Evolutionary conservation across 2,113 vertebrate genomes (phyloP), one percentile per base, ranked within the genome.

Genomic region (Poicephalus gulielmi): DNA sequence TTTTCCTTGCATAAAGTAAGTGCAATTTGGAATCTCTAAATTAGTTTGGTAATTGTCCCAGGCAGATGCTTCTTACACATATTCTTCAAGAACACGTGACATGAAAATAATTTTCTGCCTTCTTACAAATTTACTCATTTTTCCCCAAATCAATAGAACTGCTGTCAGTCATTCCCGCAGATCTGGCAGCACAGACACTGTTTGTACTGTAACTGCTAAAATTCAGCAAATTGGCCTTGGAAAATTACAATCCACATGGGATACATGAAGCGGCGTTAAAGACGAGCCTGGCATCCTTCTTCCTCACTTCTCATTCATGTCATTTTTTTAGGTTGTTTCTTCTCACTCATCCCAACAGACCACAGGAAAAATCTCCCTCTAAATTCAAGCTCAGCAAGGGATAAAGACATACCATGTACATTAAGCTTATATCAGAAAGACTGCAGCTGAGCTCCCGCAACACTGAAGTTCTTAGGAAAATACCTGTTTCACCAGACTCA

Each of bases 351-450:
- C 49, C 43, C 80, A 76, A 60, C 5, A 69, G 62, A 83, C 47
- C 18, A 69, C 1, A 44, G 62, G 70, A 71, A 78, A 92, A 95
- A 82, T 86, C 76, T 62, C 71, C 82, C 70, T 74, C 66, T 69
- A 86, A 93, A 90, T 92, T 88, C 44, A 74, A 71, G 86, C 83
- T 92, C 85, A 60, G 75, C 81, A 66, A 95, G 62, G 68, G 79
- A 95, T 95, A 76, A 92, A 95, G 92, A 10, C 37, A 53, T 33
- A 25, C 0, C 24, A 16, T 24, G 3, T 22, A 84, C 52, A 7
- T 63, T 33, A 52, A 90, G 77, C 86, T 94, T 83, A 88, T 74
- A 90, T 3, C 75, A 76, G 71, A 70, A 95, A 94, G 86, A 46
- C 69, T 91, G 89, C 83, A 92, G 83, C 79, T 83, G 83, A 93